Percentiles rank a stretch among this genome's conserved stretches.
Conservation (phyloP, 2,888 invertebrate species). For the Nyleta sp. region DNA sequence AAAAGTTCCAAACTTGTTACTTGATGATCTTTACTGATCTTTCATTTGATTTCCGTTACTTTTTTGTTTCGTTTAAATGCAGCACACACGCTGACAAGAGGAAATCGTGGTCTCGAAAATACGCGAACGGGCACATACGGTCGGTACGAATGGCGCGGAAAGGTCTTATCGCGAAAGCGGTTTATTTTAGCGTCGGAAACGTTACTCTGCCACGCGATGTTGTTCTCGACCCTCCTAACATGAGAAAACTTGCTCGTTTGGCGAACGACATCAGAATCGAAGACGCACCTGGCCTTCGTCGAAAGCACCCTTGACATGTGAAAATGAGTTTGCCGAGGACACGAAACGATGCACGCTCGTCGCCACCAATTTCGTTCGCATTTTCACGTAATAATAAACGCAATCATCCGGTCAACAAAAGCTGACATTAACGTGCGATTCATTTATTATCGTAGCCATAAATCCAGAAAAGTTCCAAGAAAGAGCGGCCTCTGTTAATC, state of each 20-base stretch:
- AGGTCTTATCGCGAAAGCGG: slow-evolving; percentile 73
- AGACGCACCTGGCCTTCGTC: slow-evolving; percentile 65
- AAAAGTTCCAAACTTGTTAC: slow-evolving; percentile 57
- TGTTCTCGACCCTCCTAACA: slow-evolving; percentile 65
- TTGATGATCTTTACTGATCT: slow-evolving; percentile 62
- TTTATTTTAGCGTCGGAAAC: slow-evolving; percentile 73
- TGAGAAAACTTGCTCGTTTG: slow-evolving; percentile 67
- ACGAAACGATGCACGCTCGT: slow-evolving; percentile 38
- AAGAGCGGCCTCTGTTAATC: slow-evolving; percentile 32
- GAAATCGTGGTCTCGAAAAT: slow-evolving; percentile 56
- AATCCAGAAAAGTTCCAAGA: slow-evolving; percentile 33
- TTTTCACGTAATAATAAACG: slow-evolving; percentile 44
- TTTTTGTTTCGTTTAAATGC: slow-evolving; percentile 43
- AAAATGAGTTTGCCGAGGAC: slow-evolving; percentile 57
- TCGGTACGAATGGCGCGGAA: slow-evolving; percentile 68
- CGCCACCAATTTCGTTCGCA: slow-evolving; percentile 20
- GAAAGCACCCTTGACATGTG: slow-evolving; percentile 60
- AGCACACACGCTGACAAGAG: slow-evolving; percentile 53
- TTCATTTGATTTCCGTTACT: slow-evolving; percentile 48
- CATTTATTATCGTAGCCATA: slow-evolving; percentile 39
- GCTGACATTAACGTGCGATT: slow-evolving; percentile 15
- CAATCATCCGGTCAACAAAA: slow-evolving; percentile 21
- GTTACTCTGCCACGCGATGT: slow-evolving; percentile 75
- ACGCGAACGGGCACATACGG: slow-evolving; percentile 64
- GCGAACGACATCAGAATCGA: slow-evolving; percentile 61